Evolutionary conservation across 2,888 invertebrate genomes (phyloP), one percentile per base, ranked within the genome.

Genomic region (Agonopterix arenella): DNA sequence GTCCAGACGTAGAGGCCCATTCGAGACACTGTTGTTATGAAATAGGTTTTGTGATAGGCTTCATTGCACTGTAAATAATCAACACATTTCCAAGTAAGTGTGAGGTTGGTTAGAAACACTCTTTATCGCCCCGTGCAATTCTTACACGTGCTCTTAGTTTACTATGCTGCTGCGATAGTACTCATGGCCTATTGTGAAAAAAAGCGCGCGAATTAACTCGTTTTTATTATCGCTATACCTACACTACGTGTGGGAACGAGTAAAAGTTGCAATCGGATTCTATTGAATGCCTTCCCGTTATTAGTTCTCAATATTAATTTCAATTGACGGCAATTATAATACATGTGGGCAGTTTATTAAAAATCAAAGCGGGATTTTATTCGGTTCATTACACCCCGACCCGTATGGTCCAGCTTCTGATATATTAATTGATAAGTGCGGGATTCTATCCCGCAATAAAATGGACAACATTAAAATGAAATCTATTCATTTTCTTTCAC

Each of bases 61-160:
- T 18, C 18, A 28, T 28, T 28, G 5, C 28, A 28, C 28, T 28
- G 28, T 28, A 28, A 28, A 28, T 28, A 28, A 28, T 28, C 5
- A 28, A 28, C 28, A 28, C 28, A 1, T 28, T 28, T 28, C 5
- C 7, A 28, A 5, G 28, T 28, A 28, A 28, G 28, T 28, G 28
- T 28, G 28, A 28, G 28, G 5, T 28, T 1, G 28, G 7, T 40
- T n/a, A n/a, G 9, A 9, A 3, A 40, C 61, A 61, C 61, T 65
- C 66, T 80, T 56, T 53, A 79, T 80, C 78, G 60, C 57, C 53
- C 55, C 28, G 28, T 28, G 28, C 28, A 28, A 28, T 28, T 28
- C 28, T n/a, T 77, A 76, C 83, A 82, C 80, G 80, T 81, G 80
- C 69, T 72, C 18, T 56, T 51, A 60, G 62, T 76, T 76, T 76